phyloP scores from a whole-genome alignment of 1,140 invertebrate species.

The Neodiprion virginianus region DNA sequence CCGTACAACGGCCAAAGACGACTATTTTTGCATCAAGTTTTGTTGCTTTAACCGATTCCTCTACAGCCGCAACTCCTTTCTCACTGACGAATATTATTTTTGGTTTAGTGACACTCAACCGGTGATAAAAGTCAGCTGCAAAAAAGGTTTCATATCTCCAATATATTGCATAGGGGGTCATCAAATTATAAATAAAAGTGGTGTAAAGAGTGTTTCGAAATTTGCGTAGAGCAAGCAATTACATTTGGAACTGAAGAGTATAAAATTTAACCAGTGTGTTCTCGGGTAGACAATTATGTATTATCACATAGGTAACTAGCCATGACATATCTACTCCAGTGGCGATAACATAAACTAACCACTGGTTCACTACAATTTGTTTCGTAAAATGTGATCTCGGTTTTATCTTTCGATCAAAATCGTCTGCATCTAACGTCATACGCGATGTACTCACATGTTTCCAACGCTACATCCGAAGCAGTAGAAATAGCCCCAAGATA shows the following conservation, averaged over 20 bases:
- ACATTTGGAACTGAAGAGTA: too few species aligned
- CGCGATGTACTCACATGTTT: conserved; percentile 24
- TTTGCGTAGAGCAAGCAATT: too few species aligned
- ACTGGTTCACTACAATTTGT: too few species aligned
- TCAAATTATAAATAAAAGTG: neutral
- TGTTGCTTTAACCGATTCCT: conserved; percentile 26
- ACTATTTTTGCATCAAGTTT: conserved; percentile 39
- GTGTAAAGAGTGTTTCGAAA: too few species aligned
- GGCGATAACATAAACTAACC: too few species aligned
- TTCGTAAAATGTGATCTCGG: too few species aligned
- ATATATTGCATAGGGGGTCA: neutral
- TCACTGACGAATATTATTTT: conserved; percentile 34
- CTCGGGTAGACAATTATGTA: too few species aligned
- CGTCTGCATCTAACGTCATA: too few species aligned
- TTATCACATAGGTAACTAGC: too few species aligned
- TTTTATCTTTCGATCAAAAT: too few species aligned
- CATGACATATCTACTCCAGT: too few species aligned
- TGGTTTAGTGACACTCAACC: conserved; percentile 23
- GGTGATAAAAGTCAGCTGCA: conserved; percentile 25
- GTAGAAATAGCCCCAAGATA: conserved; percentile 49
- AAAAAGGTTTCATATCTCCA: neutral
- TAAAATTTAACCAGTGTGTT: too few species aligned
- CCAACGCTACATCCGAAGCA: conserved; percentile 32
- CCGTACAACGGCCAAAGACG: conserved; percentile 36
- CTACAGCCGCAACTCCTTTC: conserved; percentile 26